Conservation (phyloP, 2,113 vertebrate species). For the Copsychus sechellarum region DNA sequence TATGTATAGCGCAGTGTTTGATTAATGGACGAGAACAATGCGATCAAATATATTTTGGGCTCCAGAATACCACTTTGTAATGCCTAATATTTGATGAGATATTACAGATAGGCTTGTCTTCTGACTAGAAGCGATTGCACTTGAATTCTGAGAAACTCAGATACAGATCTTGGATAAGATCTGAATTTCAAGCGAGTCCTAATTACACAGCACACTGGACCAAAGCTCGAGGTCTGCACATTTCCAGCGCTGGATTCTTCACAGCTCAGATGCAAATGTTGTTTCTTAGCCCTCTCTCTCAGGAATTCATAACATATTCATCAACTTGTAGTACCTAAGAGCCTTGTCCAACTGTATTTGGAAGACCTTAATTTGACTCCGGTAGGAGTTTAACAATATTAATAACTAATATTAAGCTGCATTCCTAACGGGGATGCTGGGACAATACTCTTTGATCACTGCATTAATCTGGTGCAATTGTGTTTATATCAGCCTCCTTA, state of each 20-base stretch:
- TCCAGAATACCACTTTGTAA: constrained; percentile 33
- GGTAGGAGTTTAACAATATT: constrained; percentile 31
- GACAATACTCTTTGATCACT: constrained; percentile 18
- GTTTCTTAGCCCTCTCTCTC: neutral
- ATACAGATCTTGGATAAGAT: constrained; percentile 10
- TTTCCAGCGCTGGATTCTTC: neutral
- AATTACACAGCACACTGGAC: neutral
- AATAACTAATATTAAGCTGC: constrained; percentile 28
- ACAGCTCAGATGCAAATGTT: constrained; percentile 34
- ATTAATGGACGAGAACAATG: constrained; percentile 42
- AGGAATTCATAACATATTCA: constrained; percentile 27
- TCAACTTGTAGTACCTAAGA: constrained; percentile 58
- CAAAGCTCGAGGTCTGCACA: neutral
- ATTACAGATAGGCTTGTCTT: constrained; percentile 24
- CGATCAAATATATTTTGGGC: constrained; percentile 29
- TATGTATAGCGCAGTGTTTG: neutral
- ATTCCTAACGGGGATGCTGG: neutral
- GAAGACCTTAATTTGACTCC: constrained; percentile 35
- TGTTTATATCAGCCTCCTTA: constrained; percentile 28
- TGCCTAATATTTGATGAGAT: constrained; percentile 39
- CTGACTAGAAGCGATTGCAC: neutral
- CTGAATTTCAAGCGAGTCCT: constrained; percentile 43
- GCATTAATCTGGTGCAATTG: constrained; percentile 32
- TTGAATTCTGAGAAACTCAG: constrained; percentile 13
- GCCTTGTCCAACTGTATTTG: constrained; percentile 21